Base-by-base conservation (phyloP, 1,140 invertebrate genomes). In the Drosophila serrata region DNA sequence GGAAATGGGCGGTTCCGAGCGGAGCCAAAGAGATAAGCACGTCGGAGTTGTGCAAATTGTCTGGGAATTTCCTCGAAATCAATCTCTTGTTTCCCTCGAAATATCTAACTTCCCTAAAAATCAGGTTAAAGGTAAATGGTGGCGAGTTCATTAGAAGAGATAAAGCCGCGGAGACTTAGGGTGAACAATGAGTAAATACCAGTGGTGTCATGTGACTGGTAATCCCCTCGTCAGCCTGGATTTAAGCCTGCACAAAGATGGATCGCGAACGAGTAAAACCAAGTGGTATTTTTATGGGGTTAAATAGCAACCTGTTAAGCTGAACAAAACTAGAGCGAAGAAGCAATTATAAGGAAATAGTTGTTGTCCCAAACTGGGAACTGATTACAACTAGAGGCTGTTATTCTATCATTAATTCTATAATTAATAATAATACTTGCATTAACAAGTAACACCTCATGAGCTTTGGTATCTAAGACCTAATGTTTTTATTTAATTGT, bases 41-140 rank as follows among this genome's bases (percentile, higher is more conserved):
- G 5, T 17, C n/a, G 9, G 11, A 40, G 65, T 57, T 49, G 42
- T 59, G 65, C 51, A 70, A 72, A 72, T 72, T 72, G 49, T 60
- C 62, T 60, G 65, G 60, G 67, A 63, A 87, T 79, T 85, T 85
- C 82, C 64, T 60, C 33, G 79, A 68, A 87, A 79, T 48, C 33
- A 67, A 63, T 61, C 53, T 53, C 27, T 29, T 22, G 22, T 35
- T 59, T 78, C 40, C 43, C n/a, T 7, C 11, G 42, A 74, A 82
- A 59, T n/a, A 51, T 31, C 42, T 3, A 19, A 45, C 29, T 72
- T 72, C 27, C 46, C 37, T 31, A 68, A 68, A 69, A 31, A 46
- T 33, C 46, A 55, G 39, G 46, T 70, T 43, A 68, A 56, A 55
- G 48, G 62, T 31, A 69, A 51, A 27, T 31, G 15, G 6, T 11